Evolutionary conservation across 1,140 invertebrate genomes (phyloP).

Genomic region (Globodera ellingtonae): DNA sequence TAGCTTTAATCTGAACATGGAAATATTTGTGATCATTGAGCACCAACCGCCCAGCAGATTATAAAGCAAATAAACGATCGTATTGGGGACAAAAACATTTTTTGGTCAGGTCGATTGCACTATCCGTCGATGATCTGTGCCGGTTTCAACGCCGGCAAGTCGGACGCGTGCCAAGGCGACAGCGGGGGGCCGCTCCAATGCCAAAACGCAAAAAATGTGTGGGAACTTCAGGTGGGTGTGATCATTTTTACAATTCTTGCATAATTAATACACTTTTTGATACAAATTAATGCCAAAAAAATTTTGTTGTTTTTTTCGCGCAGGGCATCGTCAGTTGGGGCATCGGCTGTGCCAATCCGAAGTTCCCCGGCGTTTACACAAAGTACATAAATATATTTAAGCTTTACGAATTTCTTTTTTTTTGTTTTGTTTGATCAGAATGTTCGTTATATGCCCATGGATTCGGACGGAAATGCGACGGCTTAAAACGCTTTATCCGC

Average conservation of each 20-base stretch:
- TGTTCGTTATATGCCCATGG: conserved; percentile 18
- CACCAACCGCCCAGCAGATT: no score
- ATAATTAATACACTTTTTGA: background rate
- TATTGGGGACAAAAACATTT: background rate
- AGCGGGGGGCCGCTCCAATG: conserved; percentile 36
- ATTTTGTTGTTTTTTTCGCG: background rate
- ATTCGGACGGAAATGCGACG: conserved; percentile 10
- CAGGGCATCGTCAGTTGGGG: conserved; percentile 52
- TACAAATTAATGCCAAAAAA: background rate
- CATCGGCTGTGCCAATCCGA: conserved; percentile 43
- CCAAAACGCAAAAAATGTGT: conserved; percentile 27
- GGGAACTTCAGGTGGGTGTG: conserved; percentile 38
- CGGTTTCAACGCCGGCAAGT: conserved; percentile 36
- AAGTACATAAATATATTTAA: conserved; percentile 12
- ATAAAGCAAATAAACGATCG: no score
- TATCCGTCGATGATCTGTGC: conserved; percentile 47
- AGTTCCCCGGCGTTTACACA: conserved; percentile 45
- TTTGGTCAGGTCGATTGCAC: conserved; percentile 21
- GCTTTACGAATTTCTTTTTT: background rate
- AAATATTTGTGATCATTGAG: no score
- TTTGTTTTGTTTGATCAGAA: background rate
- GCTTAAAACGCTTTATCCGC: background rate
- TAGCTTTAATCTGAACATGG: no score
- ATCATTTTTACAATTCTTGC: no score
- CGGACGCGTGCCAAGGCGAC: conserved; percentile 51